Conservation (phyloP, 2,888 invertebrate genomes). For the Pinctada fucata region DNA sequence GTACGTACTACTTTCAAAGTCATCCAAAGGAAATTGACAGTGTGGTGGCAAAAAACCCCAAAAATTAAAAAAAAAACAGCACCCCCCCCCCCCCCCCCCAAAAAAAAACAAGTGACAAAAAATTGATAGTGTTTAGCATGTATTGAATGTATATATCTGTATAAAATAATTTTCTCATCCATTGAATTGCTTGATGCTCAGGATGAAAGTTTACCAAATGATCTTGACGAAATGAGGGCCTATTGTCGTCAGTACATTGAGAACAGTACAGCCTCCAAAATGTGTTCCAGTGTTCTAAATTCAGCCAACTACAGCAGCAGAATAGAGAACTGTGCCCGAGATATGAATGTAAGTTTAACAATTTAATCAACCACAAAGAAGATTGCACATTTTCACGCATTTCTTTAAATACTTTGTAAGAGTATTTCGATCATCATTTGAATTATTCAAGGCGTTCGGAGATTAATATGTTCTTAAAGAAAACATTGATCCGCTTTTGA, state of each 20-base stretch:
- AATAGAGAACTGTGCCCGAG: constrained; percentile 58
- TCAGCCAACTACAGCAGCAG: constrained; percentile 46
- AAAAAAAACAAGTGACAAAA: too few relatives aligned
- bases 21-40: too few relatives aligned
- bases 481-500: neutral
- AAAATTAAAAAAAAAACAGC: too few relatives aligned
- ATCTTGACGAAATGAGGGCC: constrained; percentile 1
- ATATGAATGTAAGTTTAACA: constrained; percentile 54
- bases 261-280: constrained; percentile 36
- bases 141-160: too few relatives aligned
- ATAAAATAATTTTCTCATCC: too few relatives aligned
- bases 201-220: neutral
- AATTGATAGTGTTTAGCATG: too few relatives aligned
- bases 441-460: neutral
- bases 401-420: neutral
- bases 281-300: constrained; percentile 40
- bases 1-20: too few relatives aligned
- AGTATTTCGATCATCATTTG: neutral
- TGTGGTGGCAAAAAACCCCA: too few relatives aligned
- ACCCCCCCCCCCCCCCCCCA: too few relatives aligned
- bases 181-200: neutral
- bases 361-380: neutral
- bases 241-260: constrained; percentile 44
- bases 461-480: neutral
- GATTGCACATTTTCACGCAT: neutral